phyloP scores from a whole-genome alignment of 2,888 invertebrate species.

The Scotopteryx bipunctaria region DNA sequence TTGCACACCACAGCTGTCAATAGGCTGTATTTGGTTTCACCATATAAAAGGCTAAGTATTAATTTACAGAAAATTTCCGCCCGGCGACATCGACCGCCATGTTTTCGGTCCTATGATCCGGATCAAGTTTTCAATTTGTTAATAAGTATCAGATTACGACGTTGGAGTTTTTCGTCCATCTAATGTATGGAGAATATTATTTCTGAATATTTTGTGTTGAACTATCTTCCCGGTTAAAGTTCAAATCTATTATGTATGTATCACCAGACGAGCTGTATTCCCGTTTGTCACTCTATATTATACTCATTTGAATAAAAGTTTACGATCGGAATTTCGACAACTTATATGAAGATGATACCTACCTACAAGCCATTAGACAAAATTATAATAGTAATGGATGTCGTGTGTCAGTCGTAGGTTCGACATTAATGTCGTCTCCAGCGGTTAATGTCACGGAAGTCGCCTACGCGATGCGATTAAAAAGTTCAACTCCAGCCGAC shows the following conservation, averaged over 20 bases:
- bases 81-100: slow-evolving; percentile 38
- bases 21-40: slow-evolving; percentile 58
- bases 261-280: slow-evolving; percentile 17
- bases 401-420: slow-evolving; percentile 53
- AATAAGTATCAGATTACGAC: slow-evolving; percentile 58
- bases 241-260: slow-evolving; percentile 5
- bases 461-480: slow-evolving; percentile 62
- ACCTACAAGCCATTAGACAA: slow-evolving; percentile 42
- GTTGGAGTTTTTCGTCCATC: slow-evolving; percentile 31
- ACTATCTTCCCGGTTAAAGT: neutral
- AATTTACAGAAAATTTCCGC: slow-evolving; percentile 50
- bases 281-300: slow-evolving; percentile 26
- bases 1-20: slow-evolving; percentile 60
- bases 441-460: slow-evolving; percentile 58
- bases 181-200: slow-evolving; percentile 3
- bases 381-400: slow-evolving; percentile 60
- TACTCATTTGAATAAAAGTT: slow-evolving; percentile 28
- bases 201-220: neutral
- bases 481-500: slow-evolving; percentile 44
- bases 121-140: slow-evolving; percentile 50
- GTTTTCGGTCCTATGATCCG: slow-evolving; percentile 52
- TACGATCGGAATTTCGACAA: slow-evolving; percentile 27
- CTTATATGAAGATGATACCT: slow-evolving; percentile 30
- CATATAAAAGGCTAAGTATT: slow-evolving; percentile 49
- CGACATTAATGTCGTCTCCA: slow-evolving; percentile 50